Percentiles rank a stretch among this genome's conserved stretches.
These are phyloP conservation scores for Parasteatoda tepidariorum DNA, from an alignment of 1,140 invertebrate species.

Conservation along the genomic window DNA sequence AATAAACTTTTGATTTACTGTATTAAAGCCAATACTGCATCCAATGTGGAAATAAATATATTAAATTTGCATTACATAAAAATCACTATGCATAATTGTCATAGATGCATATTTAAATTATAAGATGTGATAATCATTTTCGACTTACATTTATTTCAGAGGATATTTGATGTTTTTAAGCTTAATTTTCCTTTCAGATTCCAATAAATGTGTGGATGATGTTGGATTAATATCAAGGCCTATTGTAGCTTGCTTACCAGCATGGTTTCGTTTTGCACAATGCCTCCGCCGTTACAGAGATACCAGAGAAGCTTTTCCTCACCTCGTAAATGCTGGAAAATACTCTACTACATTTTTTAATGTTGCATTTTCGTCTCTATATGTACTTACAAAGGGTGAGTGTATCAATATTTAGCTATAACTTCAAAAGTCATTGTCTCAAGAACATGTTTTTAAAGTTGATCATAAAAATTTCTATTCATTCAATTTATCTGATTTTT, in stretches of 20 bases:
- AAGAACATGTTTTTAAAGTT: slow-evolving; percentile 4
- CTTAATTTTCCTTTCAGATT: slow-evolving; percentile 65
- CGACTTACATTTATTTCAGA: no score
- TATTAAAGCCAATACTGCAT: no score
- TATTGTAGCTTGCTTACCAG: slow-evolving; percentile 85
- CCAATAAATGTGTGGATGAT: slow-evolving; percentile 67
- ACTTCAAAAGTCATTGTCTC: neutral
- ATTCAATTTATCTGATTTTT: slow-evolving; percentile 19
- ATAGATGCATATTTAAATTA: no score
- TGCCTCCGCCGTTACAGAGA: slow-evolving; percentile 91
- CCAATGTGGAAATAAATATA: no score
- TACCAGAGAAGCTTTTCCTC: slow-evolving; percentile 72
- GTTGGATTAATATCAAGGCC: slow-evolving; percentile 45
- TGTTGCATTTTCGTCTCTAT: slow-evolving; percentile 85
- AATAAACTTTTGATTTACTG: no score
- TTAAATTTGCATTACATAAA: no score
- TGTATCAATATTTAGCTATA: slow-evolving; percentile 48
- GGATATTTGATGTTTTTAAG: no score
- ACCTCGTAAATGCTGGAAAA: slow-evolving; percentile 94
- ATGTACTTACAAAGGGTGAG: slow-evolving; percentile 76
- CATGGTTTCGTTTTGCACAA: slow-evolving; percentile 98
- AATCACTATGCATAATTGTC: no score
- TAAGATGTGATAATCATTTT: no score
- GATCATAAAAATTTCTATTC: neutral
- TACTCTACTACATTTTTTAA: slow-evolving; percentile 98